Evolutionary conservation across 2,888 invertebrate species (phyloP).

Genomic region (Eupeodes luniger): DNA sequence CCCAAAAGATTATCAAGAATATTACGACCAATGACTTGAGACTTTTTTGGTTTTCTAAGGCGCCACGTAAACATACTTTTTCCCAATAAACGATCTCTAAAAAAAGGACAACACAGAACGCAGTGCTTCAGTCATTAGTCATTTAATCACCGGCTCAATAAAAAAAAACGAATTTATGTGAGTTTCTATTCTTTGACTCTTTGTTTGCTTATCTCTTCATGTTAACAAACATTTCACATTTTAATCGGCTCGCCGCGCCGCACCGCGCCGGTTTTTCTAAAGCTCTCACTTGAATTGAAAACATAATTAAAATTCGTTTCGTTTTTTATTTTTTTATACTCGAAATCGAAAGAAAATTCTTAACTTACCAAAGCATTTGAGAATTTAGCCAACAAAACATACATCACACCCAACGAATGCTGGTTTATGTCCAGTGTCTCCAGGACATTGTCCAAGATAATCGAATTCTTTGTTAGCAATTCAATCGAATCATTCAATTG

Average conservation of each 20-base stretch:
- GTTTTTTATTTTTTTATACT: background rate
- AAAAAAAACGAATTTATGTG: background rate
- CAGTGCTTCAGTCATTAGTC: too few relatives aligned
- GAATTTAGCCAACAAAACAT: constrained; percentile 93
- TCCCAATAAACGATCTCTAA: too few relatives aligned
- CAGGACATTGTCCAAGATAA: constrained; percentile 94
- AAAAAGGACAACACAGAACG: too few relatives aligned
- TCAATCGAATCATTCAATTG: constrained; percentile 92
- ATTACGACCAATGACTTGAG: too few relatives aligned
- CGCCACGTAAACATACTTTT: too few relatives aligned
- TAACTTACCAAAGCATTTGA: constrained; percentile 86
- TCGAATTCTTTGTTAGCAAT: constrained; percentile 91
- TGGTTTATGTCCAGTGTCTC: constrained; percentile 96
- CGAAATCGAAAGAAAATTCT: background rate
- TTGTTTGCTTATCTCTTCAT: too few relatives aligned
- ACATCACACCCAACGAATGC: constrained; percentile 95
- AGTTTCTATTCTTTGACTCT: too few relatives aligned
- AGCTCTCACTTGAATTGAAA: background rate
- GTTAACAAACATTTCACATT: constrained; percentile 4
- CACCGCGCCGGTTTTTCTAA: background rate
- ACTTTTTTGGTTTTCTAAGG: too few relatives aligned
- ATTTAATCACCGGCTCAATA: too few relatives aligned
- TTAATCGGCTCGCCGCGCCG: too few relatives aligned
- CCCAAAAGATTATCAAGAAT: too few relatives aligned
- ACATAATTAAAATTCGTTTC: background rate